Evolutionary conservation across 1,140 invertebrate species (phyloP).

Genomic region (Eurosta solidaginis): DNA sequence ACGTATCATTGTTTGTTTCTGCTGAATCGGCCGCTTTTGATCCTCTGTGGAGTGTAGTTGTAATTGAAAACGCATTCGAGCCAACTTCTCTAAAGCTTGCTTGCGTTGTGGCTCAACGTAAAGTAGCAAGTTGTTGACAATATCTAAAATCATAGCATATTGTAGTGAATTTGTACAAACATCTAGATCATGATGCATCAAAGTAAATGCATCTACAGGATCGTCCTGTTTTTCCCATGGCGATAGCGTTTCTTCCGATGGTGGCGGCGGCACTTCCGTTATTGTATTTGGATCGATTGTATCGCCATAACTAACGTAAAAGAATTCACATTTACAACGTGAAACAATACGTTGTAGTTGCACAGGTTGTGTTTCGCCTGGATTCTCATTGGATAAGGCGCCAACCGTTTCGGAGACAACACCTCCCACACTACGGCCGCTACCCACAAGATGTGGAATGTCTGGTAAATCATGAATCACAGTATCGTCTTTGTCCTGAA

Average conservation of each 20-base stretch:
- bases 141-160: slow-evolving; percentile 95
- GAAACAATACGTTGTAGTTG: slow-evolving; percentile 95
- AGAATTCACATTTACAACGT: slow-evolving; percentile 96
- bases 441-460: slow-evolving; percentile 87
- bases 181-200: slow-evolving; percentile 98
- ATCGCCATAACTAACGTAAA: slow-evolving; percentile 93
- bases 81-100: slow-evolving; percentile 84
- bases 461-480: slow-evolving; percentile 80
- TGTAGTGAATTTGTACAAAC: slow-evolving; percentile 95
- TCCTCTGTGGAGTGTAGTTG: slow-evolving; percentile 89
- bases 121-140: slow-evolving; percentile 94
- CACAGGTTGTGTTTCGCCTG: slow-evolving; percentile 58
- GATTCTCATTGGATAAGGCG: slow-evolving; percentile 68
- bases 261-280: slow-evolving; percentile 69
- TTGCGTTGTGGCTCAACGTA: slow-evolving; percentile 96
- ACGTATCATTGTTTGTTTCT: slow-evolving; percentile 85
- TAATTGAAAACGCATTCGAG: slow-evolving; percentile 90
- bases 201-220: slow-evolving; percentile 93
- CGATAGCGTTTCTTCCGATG: slow-evolving; percentile 69
- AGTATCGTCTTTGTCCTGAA: slow-evolving; percentile 83
- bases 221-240: slow-evolving; percentile 80
- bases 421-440: slow-evolving; percentile 93
- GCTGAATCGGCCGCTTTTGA: slow-evolving; percentile 88
- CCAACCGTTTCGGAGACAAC: slow-evolving; percentile 92
- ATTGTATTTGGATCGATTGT: slow-evolving; percentile 72